A percentile compares a stretch with the other conserved stretches of the same genome.
phyloP scores from a whole-genome alignment of 2,113 vertebrate species.

The Triplophysa rosa region DNA sequence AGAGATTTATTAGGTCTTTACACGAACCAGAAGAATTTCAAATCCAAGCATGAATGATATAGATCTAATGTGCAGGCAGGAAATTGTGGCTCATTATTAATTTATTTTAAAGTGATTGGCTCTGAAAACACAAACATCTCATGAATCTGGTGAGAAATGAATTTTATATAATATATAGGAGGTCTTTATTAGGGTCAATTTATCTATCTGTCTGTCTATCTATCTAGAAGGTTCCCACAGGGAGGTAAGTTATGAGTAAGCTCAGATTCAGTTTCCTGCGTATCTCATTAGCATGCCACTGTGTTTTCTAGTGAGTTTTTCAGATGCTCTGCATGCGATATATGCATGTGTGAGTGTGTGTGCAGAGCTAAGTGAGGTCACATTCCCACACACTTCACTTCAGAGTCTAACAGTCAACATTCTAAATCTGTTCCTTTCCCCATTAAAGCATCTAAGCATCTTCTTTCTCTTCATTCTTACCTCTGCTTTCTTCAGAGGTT shows the following conservation, averaged over 20 bases:
- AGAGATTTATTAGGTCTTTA: constrained; percentile 45
- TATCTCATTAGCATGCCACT: constrained; percentile 53
- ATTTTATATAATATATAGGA: constrained; percentile 42
- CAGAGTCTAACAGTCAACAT: constrained; percentile 1
- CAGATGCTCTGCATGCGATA: constrained; percentile 41
- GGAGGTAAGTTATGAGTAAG: constrained; percentile 46
- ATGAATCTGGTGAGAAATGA: constrained; percentile 35
- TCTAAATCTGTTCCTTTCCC: constrained; percentile 4
- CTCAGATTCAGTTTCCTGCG: constrained; percentile 39
- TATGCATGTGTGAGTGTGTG: constrained; percentile 3
- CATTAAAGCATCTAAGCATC: neutral
- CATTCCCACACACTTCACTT: constrained; percentile 28
- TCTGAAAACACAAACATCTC: constrained; percentile 31
- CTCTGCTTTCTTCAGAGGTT: constrained; percentile 6
- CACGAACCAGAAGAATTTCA: neutral
- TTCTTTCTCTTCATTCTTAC: constrained; percentile 1
- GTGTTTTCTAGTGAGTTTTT: constrained; percentile 42
- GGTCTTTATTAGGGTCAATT: constrained; percentile 19
- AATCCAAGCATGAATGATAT: constrained; percentile 39
- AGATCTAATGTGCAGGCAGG: constrained; percentile 40
- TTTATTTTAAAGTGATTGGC: constrained; percentile 51
- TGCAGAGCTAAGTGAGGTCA: constrained; percentile 39
- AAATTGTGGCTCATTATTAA: constrained; percentile 50
- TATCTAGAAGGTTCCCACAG: constrained; percentile 39
- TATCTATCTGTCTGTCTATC: constrained; percentile 6